Percentiles rank a stretch among this genome's conserved stretches.
These are phyloP conservation scores for Sebastes oblongus DNA, from an alignment of 2,797 vertebrate genomes.

Conservation along the genomic window DNA sequence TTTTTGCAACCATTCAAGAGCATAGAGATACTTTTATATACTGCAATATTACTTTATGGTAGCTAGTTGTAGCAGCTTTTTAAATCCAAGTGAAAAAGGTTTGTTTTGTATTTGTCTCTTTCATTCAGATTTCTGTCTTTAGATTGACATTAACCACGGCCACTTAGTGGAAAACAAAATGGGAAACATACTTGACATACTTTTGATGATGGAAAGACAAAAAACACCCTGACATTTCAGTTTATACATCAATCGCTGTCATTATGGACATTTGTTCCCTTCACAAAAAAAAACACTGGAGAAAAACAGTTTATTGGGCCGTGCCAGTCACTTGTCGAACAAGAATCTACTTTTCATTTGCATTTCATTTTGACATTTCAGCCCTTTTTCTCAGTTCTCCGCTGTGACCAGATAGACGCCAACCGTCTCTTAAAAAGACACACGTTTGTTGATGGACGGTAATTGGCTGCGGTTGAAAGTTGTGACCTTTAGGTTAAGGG, in stretches of 20 bases:
- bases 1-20: background rate
- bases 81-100: background rate
- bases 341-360: background rate
- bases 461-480: slow-evolving; percentile 35
- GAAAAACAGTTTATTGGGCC: no score
- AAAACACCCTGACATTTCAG: background rate
- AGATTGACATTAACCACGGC: background rate
- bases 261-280: background rate
- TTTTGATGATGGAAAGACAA: background rate
- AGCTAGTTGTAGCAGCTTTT: background rate
- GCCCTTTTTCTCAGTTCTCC: background rate
- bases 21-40: background rate
- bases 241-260: background rate
- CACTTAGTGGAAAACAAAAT: background rate
- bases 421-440: background rate
- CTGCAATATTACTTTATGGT: background rate
- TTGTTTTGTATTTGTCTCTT: background rate
- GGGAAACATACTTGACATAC: background rate
- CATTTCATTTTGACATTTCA: background rate
- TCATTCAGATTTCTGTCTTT: background rate
- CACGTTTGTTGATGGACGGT: slow-evolving; percentile 22
- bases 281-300: background rate
- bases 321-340: background rate
- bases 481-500: slow-evolving; percentile 32
- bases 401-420: background rate